A percentile compares a stretch with the other conserved stretches of the same genome.
Conservation (phyloP, 2,888 invertebrate genomes). For the Lasioglossum villosulum region DNA sequence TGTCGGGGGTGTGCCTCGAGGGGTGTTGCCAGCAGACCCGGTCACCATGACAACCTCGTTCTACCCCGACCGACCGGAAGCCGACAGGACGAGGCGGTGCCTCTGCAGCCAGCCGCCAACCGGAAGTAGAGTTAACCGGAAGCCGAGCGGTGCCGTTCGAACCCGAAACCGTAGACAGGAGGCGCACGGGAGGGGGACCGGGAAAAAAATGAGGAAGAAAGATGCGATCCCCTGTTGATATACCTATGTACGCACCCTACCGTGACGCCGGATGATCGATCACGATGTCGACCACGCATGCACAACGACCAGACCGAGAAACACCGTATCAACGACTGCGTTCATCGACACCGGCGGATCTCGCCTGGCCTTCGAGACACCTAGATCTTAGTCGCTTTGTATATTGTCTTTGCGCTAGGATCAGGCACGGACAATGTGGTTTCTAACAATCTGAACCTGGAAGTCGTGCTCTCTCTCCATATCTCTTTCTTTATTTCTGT, state of each 20-base stretch:
- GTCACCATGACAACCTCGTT: constrained; percentile 80
- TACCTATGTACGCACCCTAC: constrained; percentile 67
- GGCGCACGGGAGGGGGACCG: constrained; percentile 28
- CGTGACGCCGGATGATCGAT: constrained; percentile 75
- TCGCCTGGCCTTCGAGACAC: not conserved
- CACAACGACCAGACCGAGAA: constrained; percentile 25
- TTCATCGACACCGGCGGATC: constrained; percentile 13
- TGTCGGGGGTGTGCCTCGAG: constrained; percentile 76
- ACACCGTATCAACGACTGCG: constrained; percentile 3
- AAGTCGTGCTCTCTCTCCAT: not conserved
- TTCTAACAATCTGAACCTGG: not conserved
- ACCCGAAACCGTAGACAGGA: constrained; percentile 27
- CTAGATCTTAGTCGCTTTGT: constrained; percentile 47
- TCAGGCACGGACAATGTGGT: not conserved
- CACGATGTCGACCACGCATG: constrained; percentile 68
- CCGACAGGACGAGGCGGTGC: constrained; percentile 61
- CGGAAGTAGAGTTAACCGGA: constrained; percentile 73
- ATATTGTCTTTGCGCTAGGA: not conserved
- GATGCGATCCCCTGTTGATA: constrained; percentile 71
- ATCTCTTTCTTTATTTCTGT: not conserved
- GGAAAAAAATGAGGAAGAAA: constrained; percentile 68
- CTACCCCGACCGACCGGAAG: constrained; percentile 74
- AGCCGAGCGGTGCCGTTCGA: constrained; percentile 40
- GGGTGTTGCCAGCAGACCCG: constrained; percentile 72
- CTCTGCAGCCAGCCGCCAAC: constrained; percentile 65